Conservation (phyloP, 2,888 invertebrate species). For the Sarcophaga rosellei region DNA sequence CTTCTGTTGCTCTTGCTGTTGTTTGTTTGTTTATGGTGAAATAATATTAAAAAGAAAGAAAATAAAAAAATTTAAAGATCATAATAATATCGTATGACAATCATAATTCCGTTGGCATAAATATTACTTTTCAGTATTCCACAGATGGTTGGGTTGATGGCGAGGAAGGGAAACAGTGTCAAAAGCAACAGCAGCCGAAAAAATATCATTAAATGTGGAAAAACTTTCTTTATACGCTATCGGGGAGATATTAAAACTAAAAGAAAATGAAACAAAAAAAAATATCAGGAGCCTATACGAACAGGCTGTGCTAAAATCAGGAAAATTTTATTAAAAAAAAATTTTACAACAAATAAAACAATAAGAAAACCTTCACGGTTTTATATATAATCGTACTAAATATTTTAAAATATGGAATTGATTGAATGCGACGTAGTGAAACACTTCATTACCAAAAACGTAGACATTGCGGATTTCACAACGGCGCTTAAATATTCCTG, state of each 20-base stretch:
- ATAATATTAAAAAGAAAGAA: constrained; percentile 47
- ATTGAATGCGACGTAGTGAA: too few relatives aligned
- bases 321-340: constrained; percentile 37
- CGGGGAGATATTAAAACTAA: constrained; percentile 62
- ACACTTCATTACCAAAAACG: too few relatives aligned
- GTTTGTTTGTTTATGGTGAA: background rate
- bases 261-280: background rate
- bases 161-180: too few relatives aligned
- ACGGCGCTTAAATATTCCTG: too few relatives aligned
- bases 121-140: constrained; percentile 43
- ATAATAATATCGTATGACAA: constrained; percentile 53
- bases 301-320: constrained; percentile 20
- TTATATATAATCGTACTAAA: too few relatives aligned
- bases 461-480: too few relatives aligned
- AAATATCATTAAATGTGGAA: constrained; percentile 52
- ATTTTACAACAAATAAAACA: too few relatives aligned
- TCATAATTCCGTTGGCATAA: constrained; percentile 59
- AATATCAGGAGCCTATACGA: constrained; percentile 1
- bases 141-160: too few relatives aligned
- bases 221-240: constrained; percentile 46
- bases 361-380: too few relatives aligned
- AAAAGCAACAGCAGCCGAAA: background rate
- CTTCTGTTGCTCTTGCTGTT: background rate
- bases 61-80: background rate
- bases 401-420: too few relatives aligned